Evolutionary conservation across 2,113 vertebrate species (phyloP).

Genomic region (Pongo pygmaeus): DNA sequence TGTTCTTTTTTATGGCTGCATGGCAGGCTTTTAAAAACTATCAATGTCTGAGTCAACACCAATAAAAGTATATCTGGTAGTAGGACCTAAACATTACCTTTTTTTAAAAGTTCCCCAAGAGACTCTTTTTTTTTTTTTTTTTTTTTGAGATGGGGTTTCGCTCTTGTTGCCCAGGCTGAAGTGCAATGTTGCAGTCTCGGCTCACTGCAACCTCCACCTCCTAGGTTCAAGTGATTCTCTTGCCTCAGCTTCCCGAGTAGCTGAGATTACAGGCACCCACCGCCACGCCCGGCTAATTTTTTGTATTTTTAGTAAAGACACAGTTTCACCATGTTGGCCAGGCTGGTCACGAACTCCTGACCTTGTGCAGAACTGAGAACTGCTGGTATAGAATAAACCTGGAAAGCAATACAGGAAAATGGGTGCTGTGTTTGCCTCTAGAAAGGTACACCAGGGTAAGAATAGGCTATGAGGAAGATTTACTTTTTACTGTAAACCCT

Average conservation of each 20-base stretch:
- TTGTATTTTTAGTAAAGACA: too few relatives aligned
- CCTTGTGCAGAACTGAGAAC: neutral
- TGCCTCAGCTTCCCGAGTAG: too few relatives aligned
- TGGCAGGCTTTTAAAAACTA: neutral
- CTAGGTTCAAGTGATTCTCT: too few relatives aligned
- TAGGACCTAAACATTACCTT: neutral
- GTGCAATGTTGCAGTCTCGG: too few relatives aligned
- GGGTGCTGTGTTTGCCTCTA: neutral
- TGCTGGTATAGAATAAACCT: neutral
- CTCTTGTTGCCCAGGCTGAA: too few relatives aligned
- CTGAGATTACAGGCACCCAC: too few relatives aligned
- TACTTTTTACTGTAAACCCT: neutral
- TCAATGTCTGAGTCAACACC: neutral
- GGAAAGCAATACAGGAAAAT: neutral
- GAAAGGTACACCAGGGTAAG: neutral
- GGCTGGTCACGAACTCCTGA: too few relatives aligned
- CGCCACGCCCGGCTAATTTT: too few relatives aligned
- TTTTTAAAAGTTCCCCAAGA: slow-evolving; percentile 17
- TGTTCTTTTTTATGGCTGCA: too few relatives aligned
- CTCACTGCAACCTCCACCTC: too few relatives aligned
- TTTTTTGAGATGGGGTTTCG: too few relatives aligned
- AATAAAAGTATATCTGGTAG: neutral
- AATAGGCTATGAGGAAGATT: neutral
- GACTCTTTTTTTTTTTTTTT: neutral
- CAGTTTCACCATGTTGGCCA: too few relatives aligned